A percentile compares a stretch with the other conserved stretches of the same genome.
phyloP scores from a whole-genome alignment of 2,113 vertebrate genomes.

The Solenodon paradoxus region DNA sequence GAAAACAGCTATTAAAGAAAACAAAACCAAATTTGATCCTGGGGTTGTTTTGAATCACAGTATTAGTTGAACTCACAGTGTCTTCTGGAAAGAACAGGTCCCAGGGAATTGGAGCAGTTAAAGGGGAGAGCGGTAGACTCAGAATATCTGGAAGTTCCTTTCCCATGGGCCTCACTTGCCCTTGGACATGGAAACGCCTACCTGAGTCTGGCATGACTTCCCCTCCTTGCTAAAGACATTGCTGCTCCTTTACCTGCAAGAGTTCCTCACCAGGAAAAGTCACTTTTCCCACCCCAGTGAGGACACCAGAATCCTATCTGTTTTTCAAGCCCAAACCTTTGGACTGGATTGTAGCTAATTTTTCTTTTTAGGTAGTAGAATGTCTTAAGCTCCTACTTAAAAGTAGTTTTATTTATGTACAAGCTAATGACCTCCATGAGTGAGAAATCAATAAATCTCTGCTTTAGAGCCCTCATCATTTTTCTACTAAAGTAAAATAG shows the following conservation, averaged over 20 bases:
- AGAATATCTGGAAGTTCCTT: background rate
- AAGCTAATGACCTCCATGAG: background rate
- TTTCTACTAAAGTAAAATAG: constrained; percentile 23
- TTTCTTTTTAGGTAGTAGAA: background rate
- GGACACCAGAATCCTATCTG: background rate
- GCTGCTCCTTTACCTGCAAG: background rate
- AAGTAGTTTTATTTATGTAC: background rate
- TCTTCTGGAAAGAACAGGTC: background rate
- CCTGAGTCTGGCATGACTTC: too few species aligned
- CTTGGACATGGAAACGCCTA: background rate
- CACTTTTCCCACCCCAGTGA: background rate
- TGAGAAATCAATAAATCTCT: background rate
- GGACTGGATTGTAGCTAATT: background rate
- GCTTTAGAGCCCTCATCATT: background rate
- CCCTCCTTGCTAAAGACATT: background rate
- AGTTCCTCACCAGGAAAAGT: background rate
- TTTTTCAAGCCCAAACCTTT: background rate
- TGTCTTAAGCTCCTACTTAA: background rate
- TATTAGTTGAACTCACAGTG: background rate
- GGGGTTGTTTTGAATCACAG: background rate
- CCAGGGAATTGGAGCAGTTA: background rate
- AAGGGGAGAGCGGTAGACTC: background rate
- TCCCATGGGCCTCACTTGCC: background rate
- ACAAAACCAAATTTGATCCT: too few species aligned
- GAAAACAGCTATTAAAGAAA: too few species aligned